These are phyloP conservation scores for Pseudochirops cupreus DNA, from an alignment of 2,797 vertebrate genomes.

Conservation along the genomic window DNA sequence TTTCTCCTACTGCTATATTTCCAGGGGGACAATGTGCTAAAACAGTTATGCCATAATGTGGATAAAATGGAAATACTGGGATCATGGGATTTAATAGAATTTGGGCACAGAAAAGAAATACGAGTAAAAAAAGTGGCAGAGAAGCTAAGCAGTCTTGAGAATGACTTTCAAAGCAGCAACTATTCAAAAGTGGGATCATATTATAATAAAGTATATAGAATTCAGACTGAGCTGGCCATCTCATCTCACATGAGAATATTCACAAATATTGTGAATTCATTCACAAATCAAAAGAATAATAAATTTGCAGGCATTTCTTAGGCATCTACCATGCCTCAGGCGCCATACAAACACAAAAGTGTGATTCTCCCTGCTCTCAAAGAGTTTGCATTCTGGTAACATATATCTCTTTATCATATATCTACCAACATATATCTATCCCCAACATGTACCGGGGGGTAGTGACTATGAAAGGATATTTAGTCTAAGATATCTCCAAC, in stretches of 20 bases:
- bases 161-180: background rate
- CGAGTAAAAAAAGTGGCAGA: background rate
- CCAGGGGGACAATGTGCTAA: background rate
- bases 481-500: background rate
- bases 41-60: background rate
- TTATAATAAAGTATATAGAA: background rate
- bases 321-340: background rate
- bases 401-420: background rate
- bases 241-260: background rate
- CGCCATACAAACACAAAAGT: background rate
- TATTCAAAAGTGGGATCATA: background rate
- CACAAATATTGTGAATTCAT: too few species aligned
- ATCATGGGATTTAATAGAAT: background rate
- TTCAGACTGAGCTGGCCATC: background rate
- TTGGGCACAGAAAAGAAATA: background rate
- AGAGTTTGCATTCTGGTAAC: background rate
- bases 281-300: background rate
- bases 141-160: background rate
- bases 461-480: background rate
- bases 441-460: background rate
- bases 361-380: background rate
- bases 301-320: background rate
- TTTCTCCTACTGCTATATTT: background rate
- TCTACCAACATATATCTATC: background rate
- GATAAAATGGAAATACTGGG: background rate